Evolutionary conservation across 2,113 vertebrate genomes (phyloP).

Genomic region (Harpagus bidentatus): DNA sequence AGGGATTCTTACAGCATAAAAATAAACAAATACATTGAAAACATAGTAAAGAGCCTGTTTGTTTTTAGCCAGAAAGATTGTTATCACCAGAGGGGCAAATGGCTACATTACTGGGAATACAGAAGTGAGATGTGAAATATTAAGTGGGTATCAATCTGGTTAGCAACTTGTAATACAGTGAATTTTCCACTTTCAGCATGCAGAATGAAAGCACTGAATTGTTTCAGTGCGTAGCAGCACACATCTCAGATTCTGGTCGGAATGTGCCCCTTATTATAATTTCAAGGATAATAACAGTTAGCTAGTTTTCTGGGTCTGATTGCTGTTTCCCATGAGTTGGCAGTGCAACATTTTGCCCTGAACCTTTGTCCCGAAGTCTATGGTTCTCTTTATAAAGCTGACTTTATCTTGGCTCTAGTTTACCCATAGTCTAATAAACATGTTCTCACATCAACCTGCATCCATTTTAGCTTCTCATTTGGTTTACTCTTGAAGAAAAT

Average conservation of each 20-base stretch:
- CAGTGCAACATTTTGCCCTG: not conserved
- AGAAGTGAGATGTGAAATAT: conserved; percentile 17
- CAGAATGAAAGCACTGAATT: conserved; percentile 5
- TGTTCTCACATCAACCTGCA: not conserved
- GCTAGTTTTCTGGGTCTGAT: not conserved
- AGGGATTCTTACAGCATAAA: conserved; percentile 36
- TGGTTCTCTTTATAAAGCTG: conserved; percentile 24
- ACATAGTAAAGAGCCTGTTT: conserved; percentile 35
- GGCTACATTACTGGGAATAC: not conserved
- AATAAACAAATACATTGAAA: conserved; percentile 57
- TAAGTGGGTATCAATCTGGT: not conserved
- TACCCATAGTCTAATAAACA: not conserved
- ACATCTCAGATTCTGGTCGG: not conserved
- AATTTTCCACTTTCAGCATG: not conserved
- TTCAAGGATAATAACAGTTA: not conserved
- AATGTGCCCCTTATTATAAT: not conserved
- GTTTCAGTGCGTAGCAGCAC: not conserved
- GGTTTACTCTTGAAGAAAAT: not conserved
- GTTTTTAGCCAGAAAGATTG: not conserved
- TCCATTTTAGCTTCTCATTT: not conserved
- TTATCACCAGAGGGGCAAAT: not conserved
- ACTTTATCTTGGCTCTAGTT: conserved; percentile 14
- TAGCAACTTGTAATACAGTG: not conserved
- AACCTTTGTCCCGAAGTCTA: conserved; percentile 49
- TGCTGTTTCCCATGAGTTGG: conserved; percentile 9